Conservation (phyloP, 1,140 invertebrate genomes). For the Diachasma alloeum region DNA sequence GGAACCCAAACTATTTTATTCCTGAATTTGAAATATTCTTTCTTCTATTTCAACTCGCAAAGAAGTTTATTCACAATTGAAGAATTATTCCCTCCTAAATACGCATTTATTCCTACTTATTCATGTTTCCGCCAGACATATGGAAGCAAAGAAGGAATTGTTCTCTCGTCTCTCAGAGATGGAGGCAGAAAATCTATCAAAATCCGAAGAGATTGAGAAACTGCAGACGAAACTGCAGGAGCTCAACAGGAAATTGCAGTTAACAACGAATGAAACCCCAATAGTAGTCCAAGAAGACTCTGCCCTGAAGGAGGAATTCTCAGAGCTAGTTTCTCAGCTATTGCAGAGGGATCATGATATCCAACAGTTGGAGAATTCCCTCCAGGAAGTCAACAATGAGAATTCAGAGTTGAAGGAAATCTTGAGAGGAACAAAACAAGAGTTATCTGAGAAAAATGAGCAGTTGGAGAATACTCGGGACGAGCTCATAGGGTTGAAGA, state of each 20-base stretch:
- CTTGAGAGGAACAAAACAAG: constrained; percentile 30
- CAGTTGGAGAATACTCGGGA: constrained; percentile 40
- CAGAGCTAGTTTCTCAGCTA: constrained; percentile 10
- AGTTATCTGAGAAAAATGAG: constrained; percentile 37
- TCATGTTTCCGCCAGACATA: constrained; percentile 37
- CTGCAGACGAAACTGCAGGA: constrained; percentile 26
- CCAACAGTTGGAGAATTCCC: constrained; percentile 18
- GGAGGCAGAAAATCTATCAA: constrained; percentile 15
- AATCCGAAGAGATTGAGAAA: constrained; percentile 22
- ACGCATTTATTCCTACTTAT: neutral
- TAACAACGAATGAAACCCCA: neutral
- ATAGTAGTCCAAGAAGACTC: constrained; percentile 14
- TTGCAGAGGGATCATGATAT: constrained; percentile 15
- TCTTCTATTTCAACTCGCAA: too few species aligned
- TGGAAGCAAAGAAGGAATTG: constrained; percentile 28
- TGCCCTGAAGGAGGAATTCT: constrained; percentile 1
- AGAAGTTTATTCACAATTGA: neutral
- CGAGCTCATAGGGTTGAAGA: constrained; percentile 40
- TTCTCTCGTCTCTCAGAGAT: constrained; percentile 27
- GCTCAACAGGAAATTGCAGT: constrained; percentile 30
- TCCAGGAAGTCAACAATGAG: constrained; percentile 22
- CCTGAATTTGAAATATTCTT: too few species aligned
- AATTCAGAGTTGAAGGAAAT: constrained; percentile 28
- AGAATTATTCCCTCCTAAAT: neutral
- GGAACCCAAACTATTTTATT: too few species aligned